phyloP scores from a whole-genome alignment of 2,113 vertebrate species.

The Garra rufa region DNA sequence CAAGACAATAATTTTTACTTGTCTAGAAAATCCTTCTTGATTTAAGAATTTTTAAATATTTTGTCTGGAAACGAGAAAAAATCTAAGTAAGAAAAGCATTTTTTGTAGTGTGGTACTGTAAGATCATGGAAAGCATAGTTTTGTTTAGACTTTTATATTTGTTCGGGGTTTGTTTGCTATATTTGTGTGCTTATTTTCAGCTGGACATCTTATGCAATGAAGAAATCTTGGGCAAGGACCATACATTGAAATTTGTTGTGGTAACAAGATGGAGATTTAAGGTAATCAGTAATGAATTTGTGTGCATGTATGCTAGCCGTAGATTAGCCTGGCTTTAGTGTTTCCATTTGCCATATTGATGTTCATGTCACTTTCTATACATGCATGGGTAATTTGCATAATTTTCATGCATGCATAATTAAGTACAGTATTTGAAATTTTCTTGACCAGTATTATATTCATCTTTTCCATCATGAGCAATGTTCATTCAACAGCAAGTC shows the following conservation, averaged over 20 bases:
- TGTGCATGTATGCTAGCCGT: neutral
- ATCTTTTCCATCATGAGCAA: neutral
- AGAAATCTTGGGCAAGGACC: constrained; percentile 98
- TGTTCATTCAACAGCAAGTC: neutral
- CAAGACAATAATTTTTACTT: too few species aligned
- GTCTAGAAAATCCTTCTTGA: too few species aligned
- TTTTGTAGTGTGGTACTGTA: too few species aligned
- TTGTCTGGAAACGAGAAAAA: too few species aligned
- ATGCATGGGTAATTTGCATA: neutral
- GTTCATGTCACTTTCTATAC: neutral
- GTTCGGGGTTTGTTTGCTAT: neutral
- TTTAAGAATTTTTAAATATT: too few species aligned
- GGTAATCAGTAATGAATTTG: constrained; percentile 65
- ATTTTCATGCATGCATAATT: neutral
- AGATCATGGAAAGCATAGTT: neutral
- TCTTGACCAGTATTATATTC: neutral
- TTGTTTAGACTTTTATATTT: neutral
- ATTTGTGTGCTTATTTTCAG: constrained; percentile 68
- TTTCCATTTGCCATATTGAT: neutral
- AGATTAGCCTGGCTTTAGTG: neutral
- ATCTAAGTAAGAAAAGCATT: too few species aligned
- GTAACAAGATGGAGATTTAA: constrained; percentile 99
- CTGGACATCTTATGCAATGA: constrained; percentile 99
- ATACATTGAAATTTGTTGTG: constrained; percentile 98
- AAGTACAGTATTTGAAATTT: neutral